phyloP scores from a whole-genome alignment of 2,797 vertebrate genomes.

The Carapus acus region DNA sequence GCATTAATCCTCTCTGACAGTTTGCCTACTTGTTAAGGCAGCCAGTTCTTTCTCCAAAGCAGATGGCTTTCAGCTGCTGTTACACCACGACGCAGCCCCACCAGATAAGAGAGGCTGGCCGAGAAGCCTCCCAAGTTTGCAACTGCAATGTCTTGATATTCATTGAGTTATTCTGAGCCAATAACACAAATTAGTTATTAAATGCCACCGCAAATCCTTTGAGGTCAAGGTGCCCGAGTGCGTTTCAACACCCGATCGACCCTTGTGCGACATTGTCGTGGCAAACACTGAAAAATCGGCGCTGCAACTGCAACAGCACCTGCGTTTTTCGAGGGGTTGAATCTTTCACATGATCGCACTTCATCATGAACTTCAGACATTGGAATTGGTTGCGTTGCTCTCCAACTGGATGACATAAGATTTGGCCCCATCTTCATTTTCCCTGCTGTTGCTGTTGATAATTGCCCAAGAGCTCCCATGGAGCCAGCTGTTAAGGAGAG shows the following conservation, averaged over 20 bases:
- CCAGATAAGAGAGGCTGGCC: conserved; percentile 47
- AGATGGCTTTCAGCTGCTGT: conserved; percentile 75
- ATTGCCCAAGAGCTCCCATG: conserved; percentile 67
- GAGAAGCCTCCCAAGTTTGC: conserved; percentile 38
- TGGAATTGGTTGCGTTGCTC: conserved; percentile 25
- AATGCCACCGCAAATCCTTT: conserved; percentile 21
- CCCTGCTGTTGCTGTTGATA: conserved; percentile 60
- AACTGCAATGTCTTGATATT: conserved; percentile 44
- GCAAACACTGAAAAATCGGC: too few species aligned
- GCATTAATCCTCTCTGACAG: conserved; percentile 83
- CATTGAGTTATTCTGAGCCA: conserved; percentile 40
- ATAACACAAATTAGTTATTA: conserved; percentile 28
- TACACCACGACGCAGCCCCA: conserved; percentile 44
- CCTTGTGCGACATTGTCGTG: too few species aligned
- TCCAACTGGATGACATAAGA: conserved; percentile 48
- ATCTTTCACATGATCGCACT: conserved; percentile 28
- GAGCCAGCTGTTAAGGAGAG: conserved; percentile 68
- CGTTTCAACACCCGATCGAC: too few species aligned
- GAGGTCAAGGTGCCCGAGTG: conserved; percentile 22
- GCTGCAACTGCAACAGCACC: too few species aligned
- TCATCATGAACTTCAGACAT: conserved; percentile 42
- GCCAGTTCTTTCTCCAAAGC: conserved; percentile 70
- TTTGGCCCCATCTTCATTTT: conserved; percentile 46
- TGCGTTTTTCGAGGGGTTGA: conserved; percentile 18
- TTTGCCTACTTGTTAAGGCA: conserved; percentile 82